Base-by-base conservation (phyloP, 2,113 vertebrate species). In the Clupea harengus region DNA sequence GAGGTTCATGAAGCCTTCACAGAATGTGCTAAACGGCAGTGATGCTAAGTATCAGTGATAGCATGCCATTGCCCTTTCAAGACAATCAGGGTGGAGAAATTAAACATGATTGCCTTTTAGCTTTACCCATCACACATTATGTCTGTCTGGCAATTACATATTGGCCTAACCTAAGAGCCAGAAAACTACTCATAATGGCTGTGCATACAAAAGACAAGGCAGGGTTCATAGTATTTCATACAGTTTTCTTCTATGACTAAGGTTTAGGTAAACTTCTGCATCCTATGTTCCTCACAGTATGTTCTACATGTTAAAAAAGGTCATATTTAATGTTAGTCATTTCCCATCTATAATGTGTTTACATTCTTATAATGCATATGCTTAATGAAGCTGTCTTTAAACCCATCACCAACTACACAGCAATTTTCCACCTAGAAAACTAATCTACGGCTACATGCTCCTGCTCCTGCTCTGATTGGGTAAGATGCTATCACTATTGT, bases 1-100 rank as follows among this genome's bases (percentile, higher is more conserved):
- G 32, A 15, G 13, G 13, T 15, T 32, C 28, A 32, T 18, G 28
- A 78, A 44, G 72, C 72, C 72, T 39, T 15, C 72, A 78, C 72
- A 78, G 39, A 44, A 78, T 67, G 9, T 39, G 39, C 11, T 78
- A 78, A 78, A 78, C 39, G 32, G 32, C 28, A 32, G 25, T 39
- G 32, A 78, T 78, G 72, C 72, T 78, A 39, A 78, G 39, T 39
- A 78, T 78, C 72, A 78, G 11, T 39, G 32, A 78, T 78, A 32
- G 11, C 72, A 78, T 78, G 72, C 32, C 25, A 78, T 78, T 78
- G 72, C 32, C 72, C 72, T 78, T 78, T 39, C 72, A 17, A 17
- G 17, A 32, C 72, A 78, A 78, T 39, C 72, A 78, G 32, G 28
- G 39, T 8, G 15, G 32, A 5, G 72, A 13, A 44, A 39, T 32